These are phyloP conservation scores for Bombus fervidus DNA, from an alignment of 1,140 invertebrate species.

Conservation along the genomic window DNA sequence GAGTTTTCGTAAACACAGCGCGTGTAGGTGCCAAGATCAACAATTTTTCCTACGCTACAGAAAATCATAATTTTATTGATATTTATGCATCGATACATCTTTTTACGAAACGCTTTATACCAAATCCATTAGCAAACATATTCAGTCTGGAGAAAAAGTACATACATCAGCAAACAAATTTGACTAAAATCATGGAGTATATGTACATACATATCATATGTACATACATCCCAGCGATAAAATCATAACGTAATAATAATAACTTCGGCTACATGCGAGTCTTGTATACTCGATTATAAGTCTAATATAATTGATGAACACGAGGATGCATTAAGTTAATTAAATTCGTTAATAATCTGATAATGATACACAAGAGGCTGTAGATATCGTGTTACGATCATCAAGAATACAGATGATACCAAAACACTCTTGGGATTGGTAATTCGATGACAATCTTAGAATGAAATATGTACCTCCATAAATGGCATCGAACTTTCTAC, in stretches of 20 bases:
- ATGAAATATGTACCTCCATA: neutral
- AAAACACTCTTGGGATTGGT: neutral
- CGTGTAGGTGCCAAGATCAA: no score
- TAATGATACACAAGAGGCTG: slow-evolving; percentile 1
- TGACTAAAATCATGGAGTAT: no score
- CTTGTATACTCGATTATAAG: neutral
- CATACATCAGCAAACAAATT: neutral
- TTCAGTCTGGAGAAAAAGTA: neutral
- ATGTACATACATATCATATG: no score
- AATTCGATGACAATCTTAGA: neutral
- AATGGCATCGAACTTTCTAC: neutral
- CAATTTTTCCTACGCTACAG: no score
- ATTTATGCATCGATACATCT: no score
- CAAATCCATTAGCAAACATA: neutral
- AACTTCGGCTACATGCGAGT: no score
- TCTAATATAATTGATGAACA: neutral
- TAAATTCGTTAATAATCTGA: slow-evolving; percentile 26
- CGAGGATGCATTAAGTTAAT: slow-evolving; percentile 32
- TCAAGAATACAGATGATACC: neutral
- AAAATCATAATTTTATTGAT: no score
- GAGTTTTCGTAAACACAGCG: no score
- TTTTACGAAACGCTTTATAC: no score
- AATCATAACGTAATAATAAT: neutral
- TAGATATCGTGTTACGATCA: neutral
- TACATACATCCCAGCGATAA: no score